Evolutionary conservation across 2,888 invertebrate species (phyloP), one percentile per base, ranked within the genome.

Genomic region (Euphydryas editha): DNA sequence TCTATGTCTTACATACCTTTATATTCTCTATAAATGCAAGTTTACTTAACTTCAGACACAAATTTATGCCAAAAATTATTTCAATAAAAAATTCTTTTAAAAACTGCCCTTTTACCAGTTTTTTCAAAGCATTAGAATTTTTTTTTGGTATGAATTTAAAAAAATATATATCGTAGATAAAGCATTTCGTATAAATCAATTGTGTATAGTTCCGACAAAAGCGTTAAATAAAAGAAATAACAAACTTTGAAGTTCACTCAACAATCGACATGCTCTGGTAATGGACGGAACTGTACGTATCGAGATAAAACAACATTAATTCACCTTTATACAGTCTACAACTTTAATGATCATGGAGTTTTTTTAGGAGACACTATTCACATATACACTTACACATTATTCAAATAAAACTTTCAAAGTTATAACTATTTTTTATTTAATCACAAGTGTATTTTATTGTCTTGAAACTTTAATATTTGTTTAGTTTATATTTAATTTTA

Each of bases 221-320:
- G 65, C 49, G 37, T 60, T 49, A 44, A 65, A 64, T 37, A 57
- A 56, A 67, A 71, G 49, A 58, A 65, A 62, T 20, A 66, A 71
- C 59, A 61, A 24, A 56, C 66, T 69, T 69, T 69, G 62, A 69
- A 66, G 65, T 60, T 62, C 61, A 67, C 67, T 67, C 63, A 58
- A 63, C 65, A 62, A 58, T 61, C 51, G 65, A 60, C 69, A 57
- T 59, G 59, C 64, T 59, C 49, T 57, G 65, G 65, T 71, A 71
- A 71, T 71, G 69, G 69, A 71, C 65, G 62, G 67, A 54, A 63
- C 60, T 55, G 49, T 68, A 49, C 55, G 59, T 69, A 46, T 66
- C 37, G 66, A 62, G 65, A 69, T 62, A 69, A 66, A 69, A 62
- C 62, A n/a, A 54, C 59, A 59, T 51, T 57, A 57, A 44, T 59